These are phyloP conservation scores for Parus major DNA, from an alignment of 2,113 vertebrate genomes.

Conservation along the genomic window DNA sequence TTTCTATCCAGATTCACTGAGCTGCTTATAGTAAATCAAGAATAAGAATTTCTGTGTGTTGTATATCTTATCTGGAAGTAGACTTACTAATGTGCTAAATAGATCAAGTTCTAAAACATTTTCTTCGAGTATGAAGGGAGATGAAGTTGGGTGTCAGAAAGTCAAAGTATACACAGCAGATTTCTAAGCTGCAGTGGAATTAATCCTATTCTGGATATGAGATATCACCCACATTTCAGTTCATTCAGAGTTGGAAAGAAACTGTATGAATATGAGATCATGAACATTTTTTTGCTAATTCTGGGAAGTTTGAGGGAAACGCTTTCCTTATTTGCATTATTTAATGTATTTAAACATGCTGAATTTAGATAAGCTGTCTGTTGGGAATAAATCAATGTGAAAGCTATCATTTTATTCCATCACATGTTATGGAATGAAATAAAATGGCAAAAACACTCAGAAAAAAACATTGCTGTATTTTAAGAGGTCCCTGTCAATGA, in stretches of 20 bases:
- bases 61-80: not conserved
- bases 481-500: not conserved
- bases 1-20: not conserved
- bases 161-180: not conserved
- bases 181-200: not conserved
- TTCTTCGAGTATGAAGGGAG: not conserved
- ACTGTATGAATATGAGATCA: not conserved
- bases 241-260: not conserved
- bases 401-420: conserved; percentile 11
- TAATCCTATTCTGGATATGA: not conserved
- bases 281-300: not conserved
- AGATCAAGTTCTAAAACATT: not conserved
- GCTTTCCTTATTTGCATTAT: not conserved
- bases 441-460: not conserved
- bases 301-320: not conserved
- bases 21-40: not conserved
- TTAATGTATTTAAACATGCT: not conserved
- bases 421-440: not conserved
- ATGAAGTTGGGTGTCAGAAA: not conserved
- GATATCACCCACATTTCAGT: not conserved
- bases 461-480: not conserved
- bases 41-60: not conserved
- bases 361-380: not conserved
- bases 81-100: not conserved
- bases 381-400: not conserved